These are phyloP conservation scores for Desmophyllum pertusum DNA, from an alignment of 92 coral and sea anemone genomes.

Conservation along the genomic window DNA sequence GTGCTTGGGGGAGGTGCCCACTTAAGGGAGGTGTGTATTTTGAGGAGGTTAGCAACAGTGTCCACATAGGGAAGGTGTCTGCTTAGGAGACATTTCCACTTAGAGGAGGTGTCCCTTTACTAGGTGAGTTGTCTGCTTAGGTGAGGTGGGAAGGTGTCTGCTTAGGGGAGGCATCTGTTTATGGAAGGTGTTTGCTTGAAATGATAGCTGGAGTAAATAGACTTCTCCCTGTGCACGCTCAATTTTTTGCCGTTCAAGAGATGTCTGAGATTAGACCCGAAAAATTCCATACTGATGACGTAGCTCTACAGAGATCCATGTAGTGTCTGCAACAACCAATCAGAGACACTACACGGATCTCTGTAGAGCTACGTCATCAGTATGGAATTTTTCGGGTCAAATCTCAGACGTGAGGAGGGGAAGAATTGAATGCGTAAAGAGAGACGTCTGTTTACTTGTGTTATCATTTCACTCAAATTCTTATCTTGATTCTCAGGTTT, in stretches of 20 bases:
- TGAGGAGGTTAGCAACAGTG: neutral
- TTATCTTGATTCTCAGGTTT: conserved; percentile 61
- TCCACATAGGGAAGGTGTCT: neutral
- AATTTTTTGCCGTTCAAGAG: too few species aligned
- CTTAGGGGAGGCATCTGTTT: too few species aligned
- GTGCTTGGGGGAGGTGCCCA: neutral
- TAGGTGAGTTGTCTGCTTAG: neutral
- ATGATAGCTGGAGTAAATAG: too few species aligned
- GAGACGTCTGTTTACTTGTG: neutral
- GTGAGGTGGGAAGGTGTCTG: too few species aligned
- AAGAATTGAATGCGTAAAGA: neutral
- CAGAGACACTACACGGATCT: neutral
- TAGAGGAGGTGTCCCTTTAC: neutral
- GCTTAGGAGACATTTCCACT: neutral
- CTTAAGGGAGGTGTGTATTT: neutral
- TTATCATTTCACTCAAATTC: neutral
- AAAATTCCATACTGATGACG: too few species aligned
- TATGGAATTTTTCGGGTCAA: neutral
- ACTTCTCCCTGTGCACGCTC: too few species aligned
- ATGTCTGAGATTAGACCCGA: too few species aligned
- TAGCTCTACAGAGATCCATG: too few species aligned
- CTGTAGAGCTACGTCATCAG: neutral
- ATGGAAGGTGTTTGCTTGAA: neutral
- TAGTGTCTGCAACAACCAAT: neutral
- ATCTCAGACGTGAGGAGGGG: neutral